Conservation (phyloP, 2,888 invertebrate species). For the Lepas anatifera region DNA sequence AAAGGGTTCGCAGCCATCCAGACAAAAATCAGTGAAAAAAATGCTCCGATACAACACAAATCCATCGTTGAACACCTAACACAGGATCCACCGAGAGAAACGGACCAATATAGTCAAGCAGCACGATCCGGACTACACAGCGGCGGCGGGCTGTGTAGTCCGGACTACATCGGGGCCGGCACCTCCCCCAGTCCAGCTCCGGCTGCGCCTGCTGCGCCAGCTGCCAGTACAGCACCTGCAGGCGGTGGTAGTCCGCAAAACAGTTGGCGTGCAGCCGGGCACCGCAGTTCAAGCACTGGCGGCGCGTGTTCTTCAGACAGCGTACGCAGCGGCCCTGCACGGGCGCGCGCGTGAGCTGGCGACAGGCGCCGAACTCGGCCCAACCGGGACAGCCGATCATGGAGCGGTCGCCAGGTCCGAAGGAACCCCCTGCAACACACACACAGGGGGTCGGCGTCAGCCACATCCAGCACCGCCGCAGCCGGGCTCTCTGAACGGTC, state of each 20-base stretch:
- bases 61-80: too few relatives aligned
- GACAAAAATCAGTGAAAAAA: too few relatives aligned
- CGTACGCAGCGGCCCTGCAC: slow-evolving; percentile 34
- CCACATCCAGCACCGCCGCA: slow-evolving; percentile 32
- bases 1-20: too few relatives aligned
- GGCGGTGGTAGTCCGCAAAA: slow-evolving; percentile 28
- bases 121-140: too few relatives aligned
- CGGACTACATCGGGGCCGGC: too few relatives aligned
- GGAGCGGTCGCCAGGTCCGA: slow-evolving; percentile 31
- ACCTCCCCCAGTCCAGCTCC: too few relatives aligned
- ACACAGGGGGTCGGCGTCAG: slow-evolving; percentile 31
- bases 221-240: too few relatives aligned
- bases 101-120: too few relatives aligned
- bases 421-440: slow-evolving; percentile 30
- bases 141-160: too few relatives aligned
- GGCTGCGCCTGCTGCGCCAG: slow-evolving; percentile 28
- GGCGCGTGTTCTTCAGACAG: slow-evolving; percentile 31
- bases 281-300: slow-evolving; percentile 35
- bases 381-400: slow-evolving; percentile 30
- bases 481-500: slow-evolving; percentile 32
- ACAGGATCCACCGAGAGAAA: too few relatives aligned
- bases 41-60: too few relatives aligned
- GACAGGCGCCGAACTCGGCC: slow-evolving; percentile 31
- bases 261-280: slow-evolving; percentile 35
- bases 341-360: slow-evolving; percentile 33